Evolutionary conservation across 2,888 invertebrate genomes (phyloP).

Genomic region (Chironomus tentans): DNA sequence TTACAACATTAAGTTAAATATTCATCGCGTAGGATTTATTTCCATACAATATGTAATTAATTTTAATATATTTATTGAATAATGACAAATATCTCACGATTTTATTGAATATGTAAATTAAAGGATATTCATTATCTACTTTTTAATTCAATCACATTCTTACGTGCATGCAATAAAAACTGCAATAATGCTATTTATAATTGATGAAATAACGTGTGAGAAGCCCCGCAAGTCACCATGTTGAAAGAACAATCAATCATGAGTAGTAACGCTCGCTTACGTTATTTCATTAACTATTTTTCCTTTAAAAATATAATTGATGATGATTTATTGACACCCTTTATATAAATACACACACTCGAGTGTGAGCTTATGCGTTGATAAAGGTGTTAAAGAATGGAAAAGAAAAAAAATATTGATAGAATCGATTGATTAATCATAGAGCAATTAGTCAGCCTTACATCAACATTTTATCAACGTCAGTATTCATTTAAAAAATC

Average conservation of each 20-base stretch:
- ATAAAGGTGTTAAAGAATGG: not conserved
- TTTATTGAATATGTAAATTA: too few relatives aligned
- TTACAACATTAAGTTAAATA: too few relatives aligned
- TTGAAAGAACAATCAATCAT: conserved; percentile 20
- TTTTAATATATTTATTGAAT: too few relatives aligned
- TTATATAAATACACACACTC: not conserved
- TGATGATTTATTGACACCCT: conserved; percentile 20
- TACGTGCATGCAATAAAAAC: too few relatives aligned
- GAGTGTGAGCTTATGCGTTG: not conserved
- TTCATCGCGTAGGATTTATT: too few relatives aligned
- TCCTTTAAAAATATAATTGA: not conserved
- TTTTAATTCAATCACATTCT: too few relatives aligned
- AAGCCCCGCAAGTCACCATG: not conserved
- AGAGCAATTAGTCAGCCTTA: conserved; percentile 20
- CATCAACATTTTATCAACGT: not conserved
- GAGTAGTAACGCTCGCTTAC: not conserved
- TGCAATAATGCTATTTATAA: not conserved
- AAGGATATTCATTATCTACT: too few relatives aligned
- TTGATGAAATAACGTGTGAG: conserved; percentile 1
- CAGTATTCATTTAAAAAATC: not conserved
- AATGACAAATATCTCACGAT: too few relatives aligned
- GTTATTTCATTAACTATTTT: not conserved
- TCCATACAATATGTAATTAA: too few relatives aligned
- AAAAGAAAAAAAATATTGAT: not conserved
- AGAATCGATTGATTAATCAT: conserved; percentile 22